A percentile compares a stretch with the other conserved stretches of the same genome.
phyloP scores from a whole-genome alignment of 1,140 invertebrate genomes.

The Lordiphosa clarofinis region DNA sequence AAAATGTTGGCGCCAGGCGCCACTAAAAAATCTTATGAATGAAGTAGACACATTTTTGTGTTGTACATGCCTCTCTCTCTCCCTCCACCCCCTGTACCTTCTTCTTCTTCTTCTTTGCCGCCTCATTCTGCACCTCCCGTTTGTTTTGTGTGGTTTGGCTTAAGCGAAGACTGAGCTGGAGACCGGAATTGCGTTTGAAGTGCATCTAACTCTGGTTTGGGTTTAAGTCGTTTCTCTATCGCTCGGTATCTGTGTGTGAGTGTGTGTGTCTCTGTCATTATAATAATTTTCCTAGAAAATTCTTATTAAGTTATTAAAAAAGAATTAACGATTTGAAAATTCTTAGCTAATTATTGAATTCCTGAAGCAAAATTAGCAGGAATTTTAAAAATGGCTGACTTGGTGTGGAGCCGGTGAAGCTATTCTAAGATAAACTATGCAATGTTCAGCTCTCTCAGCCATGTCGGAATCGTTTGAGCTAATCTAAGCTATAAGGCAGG shows the following conservation, averaged over 20 bases:
- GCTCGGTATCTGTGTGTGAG: constrained; percentile 4
- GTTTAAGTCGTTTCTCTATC: not conserved
- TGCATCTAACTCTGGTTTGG: constrained; percentile 19
- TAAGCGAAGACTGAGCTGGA: constrained; percentile 13
- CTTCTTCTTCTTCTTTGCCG: not conserved
- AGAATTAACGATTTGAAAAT: constrained; percentile 48
- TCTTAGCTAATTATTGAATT: constrained; percentile 38
- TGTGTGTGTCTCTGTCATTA: constrained; percentile 41
- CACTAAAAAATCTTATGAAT: constrained; percentile 77
- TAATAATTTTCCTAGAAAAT: constrained; percentile 55
- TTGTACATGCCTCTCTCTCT: constrained; percentile 23
- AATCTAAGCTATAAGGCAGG: too few relatives aligned
- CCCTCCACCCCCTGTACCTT: not conserved
- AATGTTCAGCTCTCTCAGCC: too few relatives aligned
- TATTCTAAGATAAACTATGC: too few relatives aligned
- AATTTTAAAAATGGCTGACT: not conserved
- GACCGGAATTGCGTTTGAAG: constrained; percentile 61
- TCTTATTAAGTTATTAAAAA: constrained; percentile 77
- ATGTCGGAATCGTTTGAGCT: too few relatives aligned
- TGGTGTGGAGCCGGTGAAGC: too few relatives aligned
- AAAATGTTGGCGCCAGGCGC: constrained; percentile 76
- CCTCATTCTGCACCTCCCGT: constrained; percentile 1
- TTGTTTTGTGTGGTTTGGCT: constrained; percentile 36
- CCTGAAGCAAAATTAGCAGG: not conserved
- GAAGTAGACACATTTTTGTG: constrained; percentile 73